phyloP scores from a whole-genome alignment of 2,888 invertebrate species.

The Oscheius onirici region DNA sequence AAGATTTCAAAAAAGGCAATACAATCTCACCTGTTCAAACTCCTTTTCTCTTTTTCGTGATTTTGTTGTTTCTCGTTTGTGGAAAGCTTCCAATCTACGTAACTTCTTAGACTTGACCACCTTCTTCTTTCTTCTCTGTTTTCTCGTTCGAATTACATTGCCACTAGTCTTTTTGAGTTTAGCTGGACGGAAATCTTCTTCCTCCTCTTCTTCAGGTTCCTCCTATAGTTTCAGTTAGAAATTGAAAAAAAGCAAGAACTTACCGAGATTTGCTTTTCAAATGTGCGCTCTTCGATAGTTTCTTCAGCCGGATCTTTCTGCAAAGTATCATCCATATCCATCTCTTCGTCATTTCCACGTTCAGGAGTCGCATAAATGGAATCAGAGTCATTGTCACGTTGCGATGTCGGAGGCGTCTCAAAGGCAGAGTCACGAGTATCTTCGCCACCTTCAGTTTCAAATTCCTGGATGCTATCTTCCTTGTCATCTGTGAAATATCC shows the following conservation, averaged over 20 bases:
- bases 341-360: slow-evolving; percentile 11
- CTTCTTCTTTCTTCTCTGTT: slow-evolving; percentile 20
- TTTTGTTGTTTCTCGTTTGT: slow-evolving; percentile 34
- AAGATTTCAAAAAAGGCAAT: background rate
- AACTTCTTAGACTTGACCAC: slow-evolving; percentile 19
- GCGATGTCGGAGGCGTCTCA: no score
- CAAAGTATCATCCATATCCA: slow-evolving; percentile 23
- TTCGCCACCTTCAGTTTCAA: no score
- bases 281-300: no score
- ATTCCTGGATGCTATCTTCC: no score
- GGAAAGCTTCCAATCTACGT: slow-evolving; percentile 23
- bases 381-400: no score
- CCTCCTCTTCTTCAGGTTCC: slow-evolving; percentile 16
- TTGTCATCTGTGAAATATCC: no score
- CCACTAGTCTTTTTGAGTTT: background rate
- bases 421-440: no score
- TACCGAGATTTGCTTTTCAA: no score
- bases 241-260: no score
- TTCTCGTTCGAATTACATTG: background rate
- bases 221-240: background rate
- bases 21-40: slow-evolving; percentile 11
- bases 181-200: slow-evolving; percentile 2
- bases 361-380: background rate
- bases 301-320: slow-evolving; percentile 16
- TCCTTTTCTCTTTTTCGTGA: slow-evolving; percentile 37